Conservation (phyloP, 2,113 vertebrate species). For the Pygoscelis adeliae region DNA sequence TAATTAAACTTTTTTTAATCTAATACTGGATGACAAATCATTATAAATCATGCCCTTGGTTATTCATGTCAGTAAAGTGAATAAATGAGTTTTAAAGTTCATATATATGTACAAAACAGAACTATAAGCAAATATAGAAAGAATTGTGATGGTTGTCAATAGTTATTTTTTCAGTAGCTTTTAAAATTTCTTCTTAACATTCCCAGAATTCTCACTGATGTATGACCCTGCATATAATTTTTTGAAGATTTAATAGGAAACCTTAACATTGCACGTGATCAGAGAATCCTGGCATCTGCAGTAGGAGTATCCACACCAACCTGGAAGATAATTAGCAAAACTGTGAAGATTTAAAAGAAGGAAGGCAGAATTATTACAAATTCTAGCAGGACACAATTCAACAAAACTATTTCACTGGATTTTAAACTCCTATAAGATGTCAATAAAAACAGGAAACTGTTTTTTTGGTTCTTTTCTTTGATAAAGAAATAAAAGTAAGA, state of each 20-base stretch:
- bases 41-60: slow-evolving; percentile 26
- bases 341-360: background rate
- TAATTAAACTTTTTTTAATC: slow-evolving; percentile 36
- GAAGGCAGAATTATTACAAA: background rate
- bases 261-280: background rate
- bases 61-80: background rate
- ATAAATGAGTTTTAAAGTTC: background rate
- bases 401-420: background rate
- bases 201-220: background rate
- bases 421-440: background rate
- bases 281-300: background rate
- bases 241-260: background rate
- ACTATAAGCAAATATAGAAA: background rate
- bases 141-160: background rate
- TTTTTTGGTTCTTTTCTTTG: background rate
- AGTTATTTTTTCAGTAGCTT: background rate
- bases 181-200: background rate
- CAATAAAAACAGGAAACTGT: background rate
- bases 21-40: slow-evolving; percentile 30
- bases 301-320: background rate
- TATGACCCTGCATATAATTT: background rate
- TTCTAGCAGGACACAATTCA: background rate
- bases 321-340: background rate
- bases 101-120: background rate
- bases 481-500: background rate